Conservation (phyloP, 2,797 vertebrate species). For the Peromyscus nudipes region DNA sequence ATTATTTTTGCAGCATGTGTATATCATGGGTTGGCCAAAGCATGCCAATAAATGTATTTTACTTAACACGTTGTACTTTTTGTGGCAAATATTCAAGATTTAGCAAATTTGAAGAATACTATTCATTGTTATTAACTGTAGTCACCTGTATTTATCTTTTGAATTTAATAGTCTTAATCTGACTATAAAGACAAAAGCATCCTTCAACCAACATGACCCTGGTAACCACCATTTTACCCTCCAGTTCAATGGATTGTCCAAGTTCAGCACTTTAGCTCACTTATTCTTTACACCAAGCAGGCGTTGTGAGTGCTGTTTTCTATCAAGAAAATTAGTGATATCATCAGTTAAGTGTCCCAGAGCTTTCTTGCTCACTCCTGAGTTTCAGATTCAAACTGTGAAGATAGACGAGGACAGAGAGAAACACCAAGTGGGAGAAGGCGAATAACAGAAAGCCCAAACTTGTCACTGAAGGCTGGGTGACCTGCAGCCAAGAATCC, state of each 20-base stretch:
- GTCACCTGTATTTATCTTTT: background rate
- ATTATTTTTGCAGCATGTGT: background rate
- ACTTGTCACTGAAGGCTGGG: background rate
- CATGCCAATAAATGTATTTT: background rate
- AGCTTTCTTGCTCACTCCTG: slow-evolving; percentile 14
- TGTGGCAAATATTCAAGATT: background rate
- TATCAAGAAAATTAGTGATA: slow-evolving; percentile 43
- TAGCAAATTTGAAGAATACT: background rate
- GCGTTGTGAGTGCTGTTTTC: slow-evolving; percentile 47
- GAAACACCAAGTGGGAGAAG: background rate
- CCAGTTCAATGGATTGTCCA: background rate
- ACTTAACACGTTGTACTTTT: background rate
- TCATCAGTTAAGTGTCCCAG: background rate
- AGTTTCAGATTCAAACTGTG: slow-evolving; percentile 54
- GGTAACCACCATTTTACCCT: background rate
- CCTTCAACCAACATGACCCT: background rate
- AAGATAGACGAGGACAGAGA: background rate
- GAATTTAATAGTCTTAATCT: slow-evolving; percentile 7
- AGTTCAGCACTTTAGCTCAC: slow-evolving; percentile 27
- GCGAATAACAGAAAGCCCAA: background rate
- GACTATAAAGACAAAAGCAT: slow-evolving; percentile 9
- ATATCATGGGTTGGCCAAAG: background rate
- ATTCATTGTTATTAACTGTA: slow-evolving; percentile 5
- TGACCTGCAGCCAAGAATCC: background rate
- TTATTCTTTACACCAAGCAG: slow-evolving; percentile 38